These are phyloP conservation scores for Isotomurus palustris DNA, from an alignment of 2,888 invertebrate species.

Conservation along the genomic window DNA sequence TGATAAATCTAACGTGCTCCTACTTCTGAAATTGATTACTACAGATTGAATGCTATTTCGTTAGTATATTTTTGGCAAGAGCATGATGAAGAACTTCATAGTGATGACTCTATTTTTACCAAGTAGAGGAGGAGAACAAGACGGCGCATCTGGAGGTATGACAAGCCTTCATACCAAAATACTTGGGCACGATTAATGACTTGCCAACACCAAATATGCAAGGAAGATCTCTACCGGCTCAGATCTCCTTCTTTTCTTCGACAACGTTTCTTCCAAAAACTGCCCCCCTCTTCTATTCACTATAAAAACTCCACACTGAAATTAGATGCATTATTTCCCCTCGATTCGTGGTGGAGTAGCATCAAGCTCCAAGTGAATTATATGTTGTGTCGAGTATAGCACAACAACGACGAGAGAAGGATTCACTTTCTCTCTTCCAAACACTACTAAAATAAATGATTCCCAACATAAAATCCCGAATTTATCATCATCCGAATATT, in stretches of 20 bases:
- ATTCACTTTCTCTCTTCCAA: no score
- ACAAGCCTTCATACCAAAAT: slow-evolving; percentile 47
- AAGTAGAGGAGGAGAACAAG: slow-evolving; percentile 37
- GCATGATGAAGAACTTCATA: slow-evolving; percentile 7
- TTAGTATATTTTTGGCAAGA: slow-evolving; percentile 37
- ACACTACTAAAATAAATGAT: no score
- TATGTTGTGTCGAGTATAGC: no score
- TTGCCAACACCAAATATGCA: slow-evolving; percentile 47
- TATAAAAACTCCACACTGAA: no score
- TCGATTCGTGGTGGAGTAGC: no score
- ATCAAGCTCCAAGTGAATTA: no score
- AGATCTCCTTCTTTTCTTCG: not conserved
- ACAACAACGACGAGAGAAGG: no score
- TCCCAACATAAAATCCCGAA: no score
- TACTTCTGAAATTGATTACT: slow-evolving; percentile 43
- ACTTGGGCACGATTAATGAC: slow-evolving; percentile 47
- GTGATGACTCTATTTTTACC: not conserved
- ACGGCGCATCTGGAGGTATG: slow-evolving; percentile 47
- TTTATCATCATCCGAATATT: no score
- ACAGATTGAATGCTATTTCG: slow-evolving; percentile 43
- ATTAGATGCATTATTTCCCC: no score
- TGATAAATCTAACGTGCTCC: slow-evolving; percentile 37
- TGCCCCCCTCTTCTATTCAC: no score
- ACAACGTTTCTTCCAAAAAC: not conserved
- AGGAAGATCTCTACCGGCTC: slow-evolving; percentile 17